These are phyloP conservation scores for Ecliptopera silaceata DNA, from an alignment of 2,888 invertebrate species.

Conservation along the genomic window DNA sequence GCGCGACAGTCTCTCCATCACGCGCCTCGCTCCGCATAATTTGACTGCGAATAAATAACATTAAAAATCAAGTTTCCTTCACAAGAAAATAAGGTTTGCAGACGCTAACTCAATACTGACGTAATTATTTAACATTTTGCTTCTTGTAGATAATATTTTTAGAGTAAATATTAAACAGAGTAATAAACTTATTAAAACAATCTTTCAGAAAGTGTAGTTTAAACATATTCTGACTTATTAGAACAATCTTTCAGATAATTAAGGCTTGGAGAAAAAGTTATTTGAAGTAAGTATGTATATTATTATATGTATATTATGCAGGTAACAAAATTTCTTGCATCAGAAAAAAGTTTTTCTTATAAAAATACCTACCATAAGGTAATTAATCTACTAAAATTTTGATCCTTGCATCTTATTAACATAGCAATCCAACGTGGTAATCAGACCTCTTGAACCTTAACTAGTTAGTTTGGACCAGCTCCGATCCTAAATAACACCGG, in stretches of 20 bases:
- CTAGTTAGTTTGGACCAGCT: conserved; percentile 26
- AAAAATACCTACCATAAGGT: too few relatives aligned
- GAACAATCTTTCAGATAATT: too few relatives aligned
- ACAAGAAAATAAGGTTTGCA: conserved; percentile 32
- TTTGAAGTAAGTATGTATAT: too few relatives aligned
- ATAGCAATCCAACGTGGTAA: conserved; percentile 19
- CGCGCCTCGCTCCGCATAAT: conserved; percentile 68
- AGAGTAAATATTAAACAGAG: too few relatives aligned
- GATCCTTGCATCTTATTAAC: conserved; percentile 7
- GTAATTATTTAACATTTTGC: conserved; percentile 8
- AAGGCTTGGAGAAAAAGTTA: too few relatives aligned
- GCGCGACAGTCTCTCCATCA: conserved; percentile 70
- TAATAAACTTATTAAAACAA: too few relatives aligned
- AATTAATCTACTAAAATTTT: neutral
- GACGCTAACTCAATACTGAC: conserved; percentile 16
- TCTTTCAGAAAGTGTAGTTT: too few relatives aligned
- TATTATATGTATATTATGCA: too few relatives aligned
- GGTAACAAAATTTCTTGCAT: too few relatives aligned
- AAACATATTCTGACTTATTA: too few relatives aligned
- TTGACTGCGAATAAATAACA: conserved; percentile 71
- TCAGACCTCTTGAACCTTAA: conserved; percentile 25
- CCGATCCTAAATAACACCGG: conserved; percentile 23
- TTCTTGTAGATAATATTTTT: too few relatives aligned
- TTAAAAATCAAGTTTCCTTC: conserved; percentile 60
- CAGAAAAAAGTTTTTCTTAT: too few relatives aligned